Evolutionary conservation across 2,888 invertebrate species (phyloP).

Genomic region (Phortica magna): DNA sequence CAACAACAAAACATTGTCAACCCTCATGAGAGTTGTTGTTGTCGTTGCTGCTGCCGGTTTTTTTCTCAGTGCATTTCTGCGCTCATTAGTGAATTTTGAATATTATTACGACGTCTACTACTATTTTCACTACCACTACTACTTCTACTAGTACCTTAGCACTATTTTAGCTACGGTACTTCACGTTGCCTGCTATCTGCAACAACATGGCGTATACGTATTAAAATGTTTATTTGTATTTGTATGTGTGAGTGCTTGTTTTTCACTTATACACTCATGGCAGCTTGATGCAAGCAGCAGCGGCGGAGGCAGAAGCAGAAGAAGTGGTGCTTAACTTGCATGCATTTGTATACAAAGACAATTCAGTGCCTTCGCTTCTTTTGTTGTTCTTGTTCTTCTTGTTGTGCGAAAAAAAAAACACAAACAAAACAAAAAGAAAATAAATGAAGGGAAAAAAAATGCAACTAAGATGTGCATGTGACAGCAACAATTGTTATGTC

Average conservation of each 20-base stretch:
- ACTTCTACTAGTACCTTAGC: background rate
- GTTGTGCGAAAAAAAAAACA: background rate
- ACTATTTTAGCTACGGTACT: constrained; percentile 10
- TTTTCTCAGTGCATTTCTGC: constrained; percentile 44
- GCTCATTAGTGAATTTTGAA: constrained; percentile 76
- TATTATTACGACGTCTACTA: constrained; percentile 70
- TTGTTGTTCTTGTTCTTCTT: constrained; percentile 3
- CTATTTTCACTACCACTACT: constrained; percentile 7
- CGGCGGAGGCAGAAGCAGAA: background rate
- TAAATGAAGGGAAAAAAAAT: background rate
- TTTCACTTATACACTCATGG: constrained; percentile 35
- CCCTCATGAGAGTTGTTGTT: background rate
- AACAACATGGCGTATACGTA: constrained; percentile 62
- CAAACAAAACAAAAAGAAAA: background rate
- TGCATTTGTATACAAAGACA: constrained; percentile 32
- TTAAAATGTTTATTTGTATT: background rate
- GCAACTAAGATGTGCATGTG: background rate
- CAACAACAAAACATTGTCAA: background rate
- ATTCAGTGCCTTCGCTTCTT: background rate
- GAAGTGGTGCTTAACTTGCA: constrained; percentile 26
- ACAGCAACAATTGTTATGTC: background rate
- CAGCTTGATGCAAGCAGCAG: background rate
- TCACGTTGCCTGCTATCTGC: constrained; percentile 54
- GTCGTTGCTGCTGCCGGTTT: background rate
- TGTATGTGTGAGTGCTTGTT: background rate